Evolutionary conservation across 2,113 vertebrate species (phyloP), one percentile per base, ranked within the genome.

Genomic region (Misgurnus anguillicaudatus): DNA sequence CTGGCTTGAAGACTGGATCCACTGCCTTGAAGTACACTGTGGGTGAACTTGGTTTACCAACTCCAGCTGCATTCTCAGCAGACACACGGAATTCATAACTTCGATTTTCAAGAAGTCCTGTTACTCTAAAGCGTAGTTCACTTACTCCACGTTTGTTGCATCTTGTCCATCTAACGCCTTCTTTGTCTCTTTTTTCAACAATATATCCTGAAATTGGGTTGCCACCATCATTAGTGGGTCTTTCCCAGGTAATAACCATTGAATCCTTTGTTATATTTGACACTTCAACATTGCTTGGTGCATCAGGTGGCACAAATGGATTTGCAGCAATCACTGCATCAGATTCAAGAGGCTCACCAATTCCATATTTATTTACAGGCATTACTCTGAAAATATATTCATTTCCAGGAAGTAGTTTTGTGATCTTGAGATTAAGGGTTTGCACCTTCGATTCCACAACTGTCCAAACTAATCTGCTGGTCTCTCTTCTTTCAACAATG

Each of bases 331-430:
- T 85, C 82, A 98, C 89, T 53, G 97, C 75, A 61, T 97, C 96
- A 75, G 97, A 98, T 88, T 99, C 98, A 73, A 99, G 93, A 79
- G 96, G 93, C 84, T 99, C 98, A 36, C 98, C 98, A 84, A 98
- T 74, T 51, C 98, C 98, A 0, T 98, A 98, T 92, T 98, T 99
- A 87, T 98, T 99, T 69, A 98, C 96, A 79, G 96, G 95, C 91
- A 98, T 96, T 62, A 99, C 92, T 88, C 97, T 96, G 91, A 99
- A 99, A 73, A 97, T 92, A 80, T 99, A 99, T 82, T 99, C 98
- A 91, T 99, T 99, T 85, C 96, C 96, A 90, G 97, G 94, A 63
- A 98, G 91, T 85, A 99, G 94, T 87, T 98, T 99, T 39, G 95
- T 96, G 79, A 99, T 95, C 87, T 99, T 99, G 83, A 94, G 93